A percentile compares a stretch with the other conserved stretches of the same genome.
phyloP scores from a whole-genome alignment of 2,797 vertebrate genomes.

The Gymnothorax reevesii region DNA sequence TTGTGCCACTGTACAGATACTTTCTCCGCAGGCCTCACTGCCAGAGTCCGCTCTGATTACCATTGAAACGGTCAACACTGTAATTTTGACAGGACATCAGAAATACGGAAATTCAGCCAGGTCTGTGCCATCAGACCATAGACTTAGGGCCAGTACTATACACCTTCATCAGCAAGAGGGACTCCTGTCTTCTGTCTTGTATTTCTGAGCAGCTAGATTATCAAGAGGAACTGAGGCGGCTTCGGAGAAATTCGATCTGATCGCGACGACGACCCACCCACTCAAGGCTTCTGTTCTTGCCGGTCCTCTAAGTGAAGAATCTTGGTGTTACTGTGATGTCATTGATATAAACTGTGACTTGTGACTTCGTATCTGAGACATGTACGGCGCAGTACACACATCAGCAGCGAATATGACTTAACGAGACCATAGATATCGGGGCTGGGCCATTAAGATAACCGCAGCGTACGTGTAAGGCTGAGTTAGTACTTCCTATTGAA shows the following conservation, averaged over 20 bases:
- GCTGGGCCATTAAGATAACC: conserved; percentile 13
- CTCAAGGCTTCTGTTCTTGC: conserved; percentile 29
- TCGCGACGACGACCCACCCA: background rate
- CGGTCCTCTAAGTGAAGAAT: conserved; percentile 8
- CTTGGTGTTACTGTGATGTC: conserved; percentile 28
- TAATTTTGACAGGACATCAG: background rate
- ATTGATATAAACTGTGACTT: conserved; percentile 23
- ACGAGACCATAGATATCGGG: background rate
- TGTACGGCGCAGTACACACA: background rate
- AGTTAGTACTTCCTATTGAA: background rate
- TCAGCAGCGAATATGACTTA: background rate
- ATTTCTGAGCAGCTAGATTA: background rate
- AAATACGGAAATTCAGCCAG: background rate
- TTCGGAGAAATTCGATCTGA: background rate
- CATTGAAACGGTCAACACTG: background rate
- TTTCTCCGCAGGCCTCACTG: background rate
- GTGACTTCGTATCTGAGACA: conserved; percentile 20
- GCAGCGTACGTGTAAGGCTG: background rate
- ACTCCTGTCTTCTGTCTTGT: too few species aligned
- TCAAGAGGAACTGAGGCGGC: background rate
- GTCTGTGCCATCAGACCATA: background rate
- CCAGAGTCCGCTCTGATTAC: background rate
- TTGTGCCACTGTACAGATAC: too few species aligned
- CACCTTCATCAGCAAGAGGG: background rate
- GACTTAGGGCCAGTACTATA: too few species aligned